Conservation (phyloP, 1,140 invertebrate genomes). For the Phymastichus coffea region DNA sequence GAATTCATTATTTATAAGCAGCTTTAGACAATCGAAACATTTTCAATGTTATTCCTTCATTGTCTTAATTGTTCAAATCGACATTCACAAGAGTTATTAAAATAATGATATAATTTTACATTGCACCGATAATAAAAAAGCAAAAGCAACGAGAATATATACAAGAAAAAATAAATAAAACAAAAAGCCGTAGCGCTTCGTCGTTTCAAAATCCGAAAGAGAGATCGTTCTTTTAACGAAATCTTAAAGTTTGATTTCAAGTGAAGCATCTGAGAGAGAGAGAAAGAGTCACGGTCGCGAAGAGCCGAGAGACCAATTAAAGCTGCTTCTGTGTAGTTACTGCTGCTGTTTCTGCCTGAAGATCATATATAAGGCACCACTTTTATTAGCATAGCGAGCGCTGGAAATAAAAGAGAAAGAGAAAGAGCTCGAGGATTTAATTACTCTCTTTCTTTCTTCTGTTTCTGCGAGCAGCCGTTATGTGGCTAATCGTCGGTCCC, state of each 20-base stretch:
- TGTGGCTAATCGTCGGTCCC: slow-evolving; percentile 38
- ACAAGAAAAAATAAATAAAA: too few relatives aligned
- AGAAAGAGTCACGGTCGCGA: neutral
- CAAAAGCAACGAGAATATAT: too few relatives aligned
- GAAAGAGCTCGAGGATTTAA: slow-evolving; percentile 35
- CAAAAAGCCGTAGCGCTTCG: too few relatives aligned
- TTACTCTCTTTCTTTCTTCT: slow-evolving; percentile 30
- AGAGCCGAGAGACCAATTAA: slow-evolving; percentile 33
- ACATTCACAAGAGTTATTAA: too few relatives aligned
- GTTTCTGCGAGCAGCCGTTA: slow-evolving; percentile 32
- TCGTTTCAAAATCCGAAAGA: too few relatives aligned
- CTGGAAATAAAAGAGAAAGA: slow-evolving; percentile 22
- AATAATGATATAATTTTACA: too few relatives aligned
- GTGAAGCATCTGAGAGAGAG: neutral
- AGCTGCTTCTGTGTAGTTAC: slow-evolving; percentile 29
- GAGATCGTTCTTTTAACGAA: neutral
- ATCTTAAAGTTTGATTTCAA: slow-evolving; percentile 8
- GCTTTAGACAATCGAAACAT: too few relatives aligned
- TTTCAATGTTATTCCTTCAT: too few relatives aligned
- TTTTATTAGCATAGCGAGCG: slow-evolving; percentile 40
- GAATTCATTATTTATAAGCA: too few relatives aligned
- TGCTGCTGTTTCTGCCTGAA: slow-evolving; percentile 29
- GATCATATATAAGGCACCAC: slow-evolving; percentile 35
- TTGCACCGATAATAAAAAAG: too few relatives aligned
- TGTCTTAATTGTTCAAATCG: too few relatives aligned